Base-by-base conservation (phyloP, 2,888 invertebrate species). In the Cheilosia vulpina region DNA sequence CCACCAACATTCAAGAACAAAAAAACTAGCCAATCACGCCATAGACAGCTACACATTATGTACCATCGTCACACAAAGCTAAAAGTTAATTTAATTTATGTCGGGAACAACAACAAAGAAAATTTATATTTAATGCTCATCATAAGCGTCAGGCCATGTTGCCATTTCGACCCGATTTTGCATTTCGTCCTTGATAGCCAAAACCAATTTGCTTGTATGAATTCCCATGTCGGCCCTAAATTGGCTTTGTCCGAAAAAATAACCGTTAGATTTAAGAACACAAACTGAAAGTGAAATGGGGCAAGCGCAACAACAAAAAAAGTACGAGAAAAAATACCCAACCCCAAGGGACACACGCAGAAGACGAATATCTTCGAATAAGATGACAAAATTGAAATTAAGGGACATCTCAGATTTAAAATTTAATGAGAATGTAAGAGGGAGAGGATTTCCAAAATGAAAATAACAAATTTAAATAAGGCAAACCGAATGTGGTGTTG, bases 331-430 rank as follows among this genome's bases (percentile, higher is more conserved):
- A 27, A 60, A 13, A 15, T 11, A 3, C 13, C 24, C 13, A 50
- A 19, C 57, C 13, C 47, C 24, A 55, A 58, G 50, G 34, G 66
- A 60, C 43, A 63, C 52, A 63, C 52, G 21, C 53, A 60, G 4
- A 80, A 80, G 55, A 80, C 68, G 43, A 53, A 80, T 68, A 58
- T 76, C 75, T 58, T 63, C 15, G 62, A 57, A 75, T 53, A n/a
- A 57, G 69, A 76, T 62, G 81, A 76, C 68, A 62, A 81, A 81
- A 76, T 76, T 81, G 57, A 65, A 81, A 76, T 65, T 50, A 60
- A 38, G 53, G 58, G 58, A 66, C 65, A 69, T 43, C 50, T 69
- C 68, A 68, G 68, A 75, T 78, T 83, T 73, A 53, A 69, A 73
- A 78, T 73, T 73, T 69, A 78, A 83, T 78, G 68, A 78, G 63